A percentile compares a stretch with the other conserved stretches of the same genome.
Conservation (phyloP, 2,888 invertebrate species). For the Dryadula phaetusa region DNA sequence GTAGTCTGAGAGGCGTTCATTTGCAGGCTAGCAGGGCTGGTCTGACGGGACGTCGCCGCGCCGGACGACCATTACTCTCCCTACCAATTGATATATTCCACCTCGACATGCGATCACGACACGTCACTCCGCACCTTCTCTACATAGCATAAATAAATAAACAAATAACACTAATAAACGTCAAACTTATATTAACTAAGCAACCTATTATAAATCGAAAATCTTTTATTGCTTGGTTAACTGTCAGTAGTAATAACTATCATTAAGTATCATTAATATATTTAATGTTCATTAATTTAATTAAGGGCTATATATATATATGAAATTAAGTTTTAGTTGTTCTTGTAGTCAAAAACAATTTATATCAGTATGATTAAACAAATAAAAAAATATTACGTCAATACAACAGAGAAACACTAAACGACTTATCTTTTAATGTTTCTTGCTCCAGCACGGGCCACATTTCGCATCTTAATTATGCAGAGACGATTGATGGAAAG, state of each 20-base stretch:
- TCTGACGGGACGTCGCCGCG: slow-evolving; percentile 50
- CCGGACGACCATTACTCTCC: slow-evolving; percentile 71
- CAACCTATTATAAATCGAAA: slow-evolving; percentile 70
- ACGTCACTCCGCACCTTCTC: slow-evolving; percentile 65
- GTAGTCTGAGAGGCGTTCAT: slow-evolving; percentile 66
- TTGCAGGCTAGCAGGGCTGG: slow-evolving; percentile 53
- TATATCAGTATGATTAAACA: slow-evolving; percentile 25
- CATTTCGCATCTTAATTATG: slow-evolving; percentile 68
- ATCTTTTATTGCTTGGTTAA: slow-evolving; percentile 67
- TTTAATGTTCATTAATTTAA: slow-evolving; percentile 47
- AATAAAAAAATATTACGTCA: slow-evolving; percentile 23
- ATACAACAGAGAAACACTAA: slow-evolving; percentile 15
- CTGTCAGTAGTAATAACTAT: slow-evolving; percentile 65
- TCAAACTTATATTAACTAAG: slow-evolving; percentile 63
- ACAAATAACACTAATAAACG: slow-evolving; percentile 68
- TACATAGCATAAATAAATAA: slow-evolving; percentile 61
- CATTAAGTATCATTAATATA: slow-evolving; percentile 60
- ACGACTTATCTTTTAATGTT: slow-evolving; percentile 14
- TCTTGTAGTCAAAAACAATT: slow-evolving; percentile 29
- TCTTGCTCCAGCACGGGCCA: slow-evolving; percentile 35
- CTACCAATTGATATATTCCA: slow-evolving; percentile 78
- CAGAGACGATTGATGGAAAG: slow-evolving; percentile 66
- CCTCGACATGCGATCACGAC: slow-evolving; percentile 81
- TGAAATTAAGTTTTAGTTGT: slow-evolving; percentile 24
- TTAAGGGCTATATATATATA: slow-evolving; percentile 39